Evolutionary conservation across 1,140 invertebrate species (phyloP).

Genomic region (Pogonus chalceus): DNA sequence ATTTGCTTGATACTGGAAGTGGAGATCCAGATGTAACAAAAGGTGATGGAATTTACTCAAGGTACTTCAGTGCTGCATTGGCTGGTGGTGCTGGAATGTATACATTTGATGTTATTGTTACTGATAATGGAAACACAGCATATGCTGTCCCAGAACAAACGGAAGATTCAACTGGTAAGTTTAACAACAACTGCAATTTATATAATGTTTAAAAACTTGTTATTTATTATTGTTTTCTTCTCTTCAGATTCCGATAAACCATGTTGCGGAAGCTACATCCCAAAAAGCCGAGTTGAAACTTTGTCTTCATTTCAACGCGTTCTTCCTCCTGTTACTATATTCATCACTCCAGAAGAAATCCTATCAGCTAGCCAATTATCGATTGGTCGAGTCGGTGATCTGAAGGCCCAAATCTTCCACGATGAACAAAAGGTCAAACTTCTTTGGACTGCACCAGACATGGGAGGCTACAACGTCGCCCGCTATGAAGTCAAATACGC

Average conservation of each 20-base stretch:
- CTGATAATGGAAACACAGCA: conserved; percentile 41
- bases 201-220: not conserved
- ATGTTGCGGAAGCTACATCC: conserved; percentile 41
- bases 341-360: conserved; percentile 32
- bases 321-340: conserved; percentile 36
- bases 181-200: not conserved
- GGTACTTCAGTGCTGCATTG: conserved; percentile 44
- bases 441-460: conserved; percentile 45
- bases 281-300: conserved; percentile 33
- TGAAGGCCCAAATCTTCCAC: conserved; percentile 32
- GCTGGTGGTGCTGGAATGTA: conserved; percentile 39
- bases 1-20: conserved; percentile 48
- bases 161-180: not conserved
- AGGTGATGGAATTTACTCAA: conserved; percentile 55
- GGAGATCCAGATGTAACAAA: conserved; percentile 54
- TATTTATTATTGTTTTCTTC: conserved; percentile 12
- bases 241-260: conserved; percentile 25
- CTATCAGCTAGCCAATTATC: conserved; percentile 17
- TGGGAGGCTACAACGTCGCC: conserved; percentile 37
- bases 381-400: conserved; percentile 39
- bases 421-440: conserved; percentile 36
- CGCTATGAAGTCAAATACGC: conserved; percentile 41
- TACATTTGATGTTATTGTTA: conserved; percentile 38
- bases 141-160: conserved; percentile 22
- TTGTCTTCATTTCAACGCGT: conserved; percentile 39